phyloP scores from a whole-genome alignment of 2,888 invertebrate genomes.

The Stenchaetothrips biformis region DNA sequence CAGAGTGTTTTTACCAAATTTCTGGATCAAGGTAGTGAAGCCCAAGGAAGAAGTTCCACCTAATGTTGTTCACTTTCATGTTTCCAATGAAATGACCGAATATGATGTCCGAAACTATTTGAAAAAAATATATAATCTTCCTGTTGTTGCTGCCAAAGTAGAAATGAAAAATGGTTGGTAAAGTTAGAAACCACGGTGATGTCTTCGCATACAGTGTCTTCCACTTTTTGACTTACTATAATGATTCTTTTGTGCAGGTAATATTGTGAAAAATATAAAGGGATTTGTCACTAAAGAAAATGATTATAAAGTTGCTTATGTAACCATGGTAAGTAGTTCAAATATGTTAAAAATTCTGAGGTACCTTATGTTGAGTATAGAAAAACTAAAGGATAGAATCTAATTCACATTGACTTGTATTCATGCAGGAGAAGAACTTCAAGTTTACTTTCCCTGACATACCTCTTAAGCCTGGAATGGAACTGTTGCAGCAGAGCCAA shows the following conservation, averaged over 20 bases:
- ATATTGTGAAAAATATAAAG: constrained; percentile 54
- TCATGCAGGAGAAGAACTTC: constrained; percentile 60
- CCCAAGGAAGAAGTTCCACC: constrained; percentile 61
- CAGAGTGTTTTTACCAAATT: constrained; percentile 88
- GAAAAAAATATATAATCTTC: constrained; percentile 89
- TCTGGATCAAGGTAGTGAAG: constrained; percentile 90
- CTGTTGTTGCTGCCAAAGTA: constrained; percentile 71
- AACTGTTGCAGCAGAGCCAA: constrained; percentile 55
- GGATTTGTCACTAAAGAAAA: constrained; percentile 74
- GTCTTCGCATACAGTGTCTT: not conserved
- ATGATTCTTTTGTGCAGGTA: constrained; percentile 40
- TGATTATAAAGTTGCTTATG: constrained; percentile 74
- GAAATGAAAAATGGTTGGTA: constrained; percentile 69
- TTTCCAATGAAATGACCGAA: constrained; percentile 91
- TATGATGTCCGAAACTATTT: constrained; percentile 87
- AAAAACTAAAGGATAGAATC: constrained; percentile 31
- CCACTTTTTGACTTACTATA: not conserved
- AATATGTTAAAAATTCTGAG: constrained; percentile 22
- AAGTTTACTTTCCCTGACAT: constrained; percentile 74
- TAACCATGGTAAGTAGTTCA: constrained; percentile 61
- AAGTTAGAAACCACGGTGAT: constrained; percentile 42
- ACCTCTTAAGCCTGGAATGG: constrained; percentile 48
- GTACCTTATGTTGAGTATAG: constrained; percentile 17
- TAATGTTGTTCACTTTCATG: constrained; percentile 81
- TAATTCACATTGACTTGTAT: constrained; percentile 32